phyloP scores from a whole-genome alignment of 2,113 vertebrate species.

The Rhinogobius similis region DNA sequence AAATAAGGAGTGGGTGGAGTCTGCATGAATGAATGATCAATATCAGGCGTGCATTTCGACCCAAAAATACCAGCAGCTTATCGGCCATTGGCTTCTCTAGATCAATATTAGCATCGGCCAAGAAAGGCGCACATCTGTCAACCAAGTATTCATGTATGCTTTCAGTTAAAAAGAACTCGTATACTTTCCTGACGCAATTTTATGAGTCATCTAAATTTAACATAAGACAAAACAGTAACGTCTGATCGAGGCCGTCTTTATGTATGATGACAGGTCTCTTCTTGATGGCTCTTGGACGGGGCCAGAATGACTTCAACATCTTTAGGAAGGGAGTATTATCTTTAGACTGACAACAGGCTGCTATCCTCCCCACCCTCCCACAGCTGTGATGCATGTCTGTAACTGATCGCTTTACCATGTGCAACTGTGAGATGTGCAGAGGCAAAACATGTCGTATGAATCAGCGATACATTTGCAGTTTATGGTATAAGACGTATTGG shows the following conservation, averaged over 20 bases:
- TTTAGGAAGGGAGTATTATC: constrained; percentile 32
- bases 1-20: too few relatives aligned
- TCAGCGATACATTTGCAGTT: neutral
- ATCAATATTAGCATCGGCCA: too few relatives aligned
- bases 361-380: constrained; percentile 13
- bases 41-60: too few relatives aligned
- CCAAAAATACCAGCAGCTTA: too few relatives aligned
- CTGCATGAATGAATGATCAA: too few relatives aligned
- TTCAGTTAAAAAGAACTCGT: neutral
- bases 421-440: constrained; percentile 17
- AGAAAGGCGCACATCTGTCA: too few relatives aligned
- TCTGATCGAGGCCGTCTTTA: neutral
- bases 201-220: neutral
- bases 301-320: constrained; percentile 8
- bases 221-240: neutral
- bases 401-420: neutral
- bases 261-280: neutral
- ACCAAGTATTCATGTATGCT: neutral
- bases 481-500: neutral
- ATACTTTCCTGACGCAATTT: neutral
- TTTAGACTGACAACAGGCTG: constrained; percentile 20
- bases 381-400: constrained; percentile 10
- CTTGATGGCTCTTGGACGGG: constrained; percentile 35
- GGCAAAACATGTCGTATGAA: neutral
- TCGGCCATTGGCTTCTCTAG: too few relatives aligned